Evolutionary conservation across 2,797 vertebrate species (phyloP), one percentile per base, ranked within the genome.

Genomic region (Pelochelys cantorii): DNA sequence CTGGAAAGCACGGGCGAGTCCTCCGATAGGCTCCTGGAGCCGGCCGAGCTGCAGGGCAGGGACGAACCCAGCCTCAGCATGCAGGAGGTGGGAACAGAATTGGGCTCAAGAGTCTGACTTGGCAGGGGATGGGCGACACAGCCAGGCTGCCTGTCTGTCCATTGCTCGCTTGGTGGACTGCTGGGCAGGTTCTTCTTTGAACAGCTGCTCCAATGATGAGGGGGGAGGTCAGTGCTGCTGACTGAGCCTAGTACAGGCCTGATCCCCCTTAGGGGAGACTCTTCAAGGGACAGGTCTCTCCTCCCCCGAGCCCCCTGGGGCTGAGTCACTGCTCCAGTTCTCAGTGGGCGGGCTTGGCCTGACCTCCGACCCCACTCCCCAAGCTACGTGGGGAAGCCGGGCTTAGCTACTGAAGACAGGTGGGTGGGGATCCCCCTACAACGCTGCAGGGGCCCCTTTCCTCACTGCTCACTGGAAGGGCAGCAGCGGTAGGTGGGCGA

Each of bases 1-100:
- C 95, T 99, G 95, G 98, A 98, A 75, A 98, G 98, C 71, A 97
- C 98, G n/a, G 98, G 98, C 34, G 98, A 98, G 84, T 98, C 98
- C 1, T 98, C 98, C 1, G 98, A 99, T 90, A 97, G 68, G 90
- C 97, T 99, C 85, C 97, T 98, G 96, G 98, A 98, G 87, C 98
- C 96, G 94, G 92, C 97, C 25, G 98, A 98, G 94, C 97, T 98
- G 65, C 97, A 97, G 37, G 3, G 84, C 42, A 31, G 5, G 12
- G 77, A 29, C 0, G 74, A 93, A n/a, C 84, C 85, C 87, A 59
- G 77, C 23, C 84, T 95, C 89, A 85, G 88, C 86, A 95, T 93
- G 90, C 92, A 34, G 85, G 93, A 87, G 10, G 90, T 93, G 84
- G 95, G 92, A 1, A 81, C 48, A 14, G 94, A 96, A 84, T 74